Conservation (phyloP, 1,140 invertebrate genomes). For the Tribolium castaneum region DNA sequence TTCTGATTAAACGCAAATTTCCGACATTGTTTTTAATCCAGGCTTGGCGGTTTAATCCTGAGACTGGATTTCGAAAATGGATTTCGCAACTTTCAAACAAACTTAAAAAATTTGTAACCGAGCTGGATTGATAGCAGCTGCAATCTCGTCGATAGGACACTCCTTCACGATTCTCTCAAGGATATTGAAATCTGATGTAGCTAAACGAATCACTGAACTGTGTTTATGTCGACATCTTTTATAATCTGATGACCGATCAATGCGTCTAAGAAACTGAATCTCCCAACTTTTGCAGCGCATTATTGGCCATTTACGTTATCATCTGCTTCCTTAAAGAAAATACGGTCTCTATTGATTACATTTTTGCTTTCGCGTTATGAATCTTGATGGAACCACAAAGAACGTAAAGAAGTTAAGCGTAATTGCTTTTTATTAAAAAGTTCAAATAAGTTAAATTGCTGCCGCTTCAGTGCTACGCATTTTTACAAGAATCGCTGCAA, state of each 20-base stretch:
- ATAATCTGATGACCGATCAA: constrained; percentile 32
- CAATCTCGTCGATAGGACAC: neutral
- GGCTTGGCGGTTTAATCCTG: too few species aligned
- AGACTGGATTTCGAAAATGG: neutral
- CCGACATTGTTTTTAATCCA: too few species aligned
- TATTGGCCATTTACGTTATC: constrained; percentile 24
- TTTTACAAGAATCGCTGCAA: too few species aligned
- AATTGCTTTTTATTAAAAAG: neutral
- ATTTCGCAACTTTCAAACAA: neutral
- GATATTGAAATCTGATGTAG: constrained; percentile 30
- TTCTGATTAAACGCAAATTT: neutral
- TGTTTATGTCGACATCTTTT: constrained; percentile 33
- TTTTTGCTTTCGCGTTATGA: neutral
- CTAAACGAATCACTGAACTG: constrained; percentile 28
- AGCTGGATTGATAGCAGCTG: constrained; percentile 1
- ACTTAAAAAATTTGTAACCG: neutral
- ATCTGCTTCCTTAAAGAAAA: constrained; percentile 15
- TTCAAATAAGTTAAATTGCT: neutral
- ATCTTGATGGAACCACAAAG: neutral
- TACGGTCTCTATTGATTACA: neutral
- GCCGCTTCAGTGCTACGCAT: neutral
- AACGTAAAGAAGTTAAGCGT: neutral
- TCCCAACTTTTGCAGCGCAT: constrained; percentile 12
- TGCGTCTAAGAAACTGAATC: constrained; percentile 15
- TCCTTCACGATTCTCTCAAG: constrained; percentile 15